phyloP scores from a whole-genome alignment of 2,888 invertebrate species.

The Gisinianus flammeolus region DNA sequence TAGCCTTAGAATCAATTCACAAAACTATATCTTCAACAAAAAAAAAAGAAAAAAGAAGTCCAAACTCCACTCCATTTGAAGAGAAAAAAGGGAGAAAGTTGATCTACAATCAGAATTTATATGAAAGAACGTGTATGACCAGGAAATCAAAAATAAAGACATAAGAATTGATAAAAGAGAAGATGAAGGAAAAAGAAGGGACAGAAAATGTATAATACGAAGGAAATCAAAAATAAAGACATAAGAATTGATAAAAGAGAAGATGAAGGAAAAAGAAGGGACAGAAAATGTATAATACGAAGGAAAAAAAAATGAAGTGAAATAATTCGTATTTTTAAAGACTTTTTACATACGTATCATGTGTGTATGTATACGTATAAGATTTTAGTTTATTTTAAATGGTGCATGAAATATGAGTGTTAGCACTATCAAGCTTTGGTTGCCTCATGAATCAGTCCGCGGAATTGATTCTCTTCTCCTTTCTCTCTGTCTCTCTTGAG shows the following conservation, averaged over 20 bases:
- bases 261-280: not conserved
- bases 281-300: not conserved
- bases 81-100: not conserved
- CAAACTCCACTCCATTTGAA: not conserved
- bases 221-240: not conserved
- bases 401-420: constrained; percentile 18
- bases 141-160: not conserved
- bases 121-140: not conserved
- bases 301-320: not conserved
- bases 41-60: not conserved
- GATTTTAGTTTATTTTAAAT: constrained; percentile 22
- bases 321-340: constrained; percentile 11
- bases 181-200: not conserved
- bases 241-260: not conserved
- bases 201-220: not conserved
- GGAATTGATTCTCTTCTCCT: constrained; percentile 3
- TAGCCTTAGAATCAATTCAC: not conserved
- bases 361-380: not conserved
- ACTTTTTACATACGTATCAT: not conserved
- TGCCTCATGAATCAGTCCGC: constrained; percentile 14
- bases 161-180: too few relatives aligned
- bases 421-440: constrained; percentile 12
- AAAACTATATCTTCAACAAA: not conserved
- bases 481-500: not conserved
- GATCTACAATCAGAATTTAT: not conserved